Conservation (phyloP, 2,797 vertebrate species). For the Rousettus madagascariensis region DNA sequence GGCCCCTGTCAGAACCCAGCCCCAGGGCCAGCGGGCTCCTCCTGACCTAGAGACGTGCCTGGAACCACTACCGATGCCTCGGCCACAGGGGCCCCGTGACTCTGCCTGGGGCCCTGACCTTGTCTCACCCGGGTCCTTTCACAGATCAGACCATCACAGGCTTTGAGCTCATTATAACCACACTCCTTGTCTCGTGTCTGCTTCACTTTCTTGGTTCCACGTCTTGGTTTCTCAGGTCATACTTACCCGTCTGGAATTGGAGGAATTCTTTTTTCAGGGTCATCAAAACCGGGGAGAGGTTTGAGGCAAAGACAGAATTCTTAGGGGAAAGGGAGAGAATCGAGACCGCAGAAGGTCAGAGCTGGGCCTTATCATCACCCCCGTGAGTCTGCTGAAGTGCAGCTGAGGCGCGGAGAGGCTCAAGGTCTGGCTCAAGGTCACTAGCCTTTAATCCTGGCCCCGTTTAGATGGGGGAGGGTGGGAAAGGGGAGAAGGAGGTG, state of each 20-base stretch:
- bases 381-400: neutral
- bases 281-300: slow-evolving; percentile 7
- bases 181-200: slow-evolving; percentile 73
- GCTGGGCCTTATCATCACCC: slow-evolving; percentile 1
- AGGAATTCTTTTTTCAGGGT: slow-evolving; percentile 1
- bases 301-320: slow-evolving; percentile 38
- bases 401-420: neutral
- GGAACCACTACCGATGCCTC: slow-evolving; percentile 18
- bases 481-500: neutral
- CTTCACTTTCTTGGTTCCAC: slow-evolving; percentile 66
- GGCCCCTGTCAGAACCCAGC: neutral
- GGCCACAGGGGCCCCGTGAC: slow-evolving; percentile 1
- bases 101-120: neutral
- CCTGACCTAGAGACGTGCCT: slow-evolving; percentile 33
- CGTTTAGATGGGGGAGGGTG: neutral
- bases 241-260: slow-evolving; percentile 21
- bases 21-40: neutral
- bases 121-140: neutral
- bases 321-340: neutral
- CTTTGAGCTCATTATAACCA: slow-evolving; percentile 77
- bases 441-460: neutral
- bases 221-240: slow-evolving; percentile 27
- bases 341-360: slow-evolving; percentile 41
- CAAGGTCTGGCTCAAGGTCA: slow-evolving; percentile 59
- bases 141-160: slow-evolving; percentile 49